Evolutionary conservation across 1,140 invertebrate species (phyloP).

Genomic region (Pristionchus pacificus): DNA sequence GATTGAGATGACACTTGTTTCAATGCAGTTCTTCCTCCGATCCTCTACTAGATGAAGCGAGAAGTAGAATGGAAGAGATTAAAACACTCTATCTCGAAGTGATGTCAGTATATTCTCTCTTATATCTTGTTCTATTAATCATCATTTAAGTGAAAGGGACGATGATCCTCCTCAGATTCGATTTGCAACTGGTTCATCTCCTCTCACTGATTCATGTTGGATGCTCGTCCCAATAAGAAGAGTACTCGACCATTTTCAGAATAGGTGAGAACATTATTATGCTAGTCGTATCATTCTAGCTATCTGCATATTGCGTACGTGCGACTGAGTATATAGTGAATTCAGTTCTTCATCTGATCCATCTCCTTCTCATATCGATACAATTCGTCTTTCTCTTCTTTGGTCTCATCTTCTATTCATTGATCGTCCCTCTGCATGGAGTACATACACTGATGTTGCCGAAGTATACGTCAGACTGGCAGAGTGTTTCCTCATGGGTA

Average conservation of each 20-base stretch:
- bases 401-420: constrained; percentile 33
- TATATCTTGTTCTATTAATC: not conserved
- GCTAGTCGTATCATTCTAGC: not conserved
- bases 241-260: constrained; percentile 34
- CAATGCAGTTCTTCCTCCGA: constrained; percentile 11
- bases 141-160: constrained; percentile 17
- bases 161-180: not conserved
- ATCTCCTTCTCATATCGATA: no score
- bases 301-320: constrained; percentile 16
- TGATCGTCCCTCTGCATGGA: constrained; percentile 35
- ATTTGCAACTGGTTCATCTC: constrained; percentile 34
- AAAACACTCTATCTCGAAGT: constrained; percentile 40
- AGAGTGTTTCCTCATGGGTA: constrained; percentile 39
- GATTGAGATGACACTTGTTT: not conserved
- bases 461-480: constrained; percentile 34
- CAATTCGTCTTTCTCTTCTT: constrained; percentile 34
- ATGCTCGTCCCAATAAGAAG: constrained; percentile 36
- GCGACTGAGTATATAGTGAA: no score
- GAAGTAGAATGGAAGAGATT: constrained; percentile 31
- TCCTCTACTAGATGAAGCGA: constrained; percentile 24
- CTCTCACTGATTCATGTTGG: constrained; percentile 34
- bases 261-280: constrained; percentile 15
- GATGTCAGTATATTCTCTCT: constrained; percentile 28
- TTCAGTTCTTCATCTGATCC: no score
- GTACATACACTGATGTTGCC: constrained; percentile 28